Evolutionary conservation across 1,140 invertebrate species (phyloP).

Genomic region (Manduca sexta): DNA sequence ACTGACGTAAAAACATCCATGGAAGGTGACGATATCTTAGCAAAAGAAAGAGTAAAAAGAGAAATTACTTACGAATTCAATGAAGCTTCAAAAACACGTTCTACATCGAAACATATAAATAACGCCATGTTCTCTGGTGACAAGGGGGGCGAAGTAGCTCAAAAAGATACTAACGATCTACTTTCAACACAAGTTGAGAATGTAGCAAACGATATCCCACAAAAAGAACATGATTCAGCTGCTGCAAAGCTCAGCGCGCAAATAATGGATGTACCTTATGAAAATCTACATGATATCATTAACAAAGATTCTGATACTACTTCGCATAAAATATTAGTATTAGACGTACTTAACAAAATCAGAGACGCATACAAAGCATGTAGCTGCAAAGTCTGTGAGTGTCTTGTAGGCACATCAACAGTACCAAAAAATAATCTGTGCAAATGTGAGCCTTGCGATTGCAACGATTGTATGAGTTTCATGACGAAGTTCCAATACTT

Average conservation of each 20-base stretch:
- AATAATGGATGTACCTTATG: conserved; percentile 38
- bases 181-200: too few relatives aligned
- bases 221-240: conserved; percentile 5
- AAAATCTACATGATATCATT: conserved; percentile 25
- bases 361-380: conserved; percentile 51
- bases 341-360: conserved; percentile 38
- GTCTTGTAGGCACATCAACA: conserved; percentile 25
- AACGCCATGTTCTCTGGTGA: background rate
- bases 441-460: conserved; percentile 40
- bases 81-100: background rate
- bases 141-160: background rate
- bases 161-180: background rate
- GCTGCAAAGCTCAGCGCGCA: conserved; percentile 38
- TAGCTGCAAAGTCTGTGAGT: conserved; percentile 56
- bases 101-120: background rate
- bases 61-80: background rate
- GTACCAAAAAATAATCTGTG: conserved; percentile 15
- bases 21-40: too few relatives aligned
- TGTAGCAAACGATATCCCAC: too few relatives aligned
- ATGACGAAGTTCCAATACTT: conserved; percentile 3
- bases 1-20: too few relatives aligned
- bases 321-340: conserved; percentile 18
- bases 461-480: conserved; percentile 26
- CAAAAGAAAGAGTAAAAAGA: too few relatives aligned
- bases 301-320: conserved; percentile 3